Evolutionary conservation across 2,888 invertebrate species (phyloP), one percentile per base, ranked within the genome.

Genomic region (Agrotis puta): DNA sequence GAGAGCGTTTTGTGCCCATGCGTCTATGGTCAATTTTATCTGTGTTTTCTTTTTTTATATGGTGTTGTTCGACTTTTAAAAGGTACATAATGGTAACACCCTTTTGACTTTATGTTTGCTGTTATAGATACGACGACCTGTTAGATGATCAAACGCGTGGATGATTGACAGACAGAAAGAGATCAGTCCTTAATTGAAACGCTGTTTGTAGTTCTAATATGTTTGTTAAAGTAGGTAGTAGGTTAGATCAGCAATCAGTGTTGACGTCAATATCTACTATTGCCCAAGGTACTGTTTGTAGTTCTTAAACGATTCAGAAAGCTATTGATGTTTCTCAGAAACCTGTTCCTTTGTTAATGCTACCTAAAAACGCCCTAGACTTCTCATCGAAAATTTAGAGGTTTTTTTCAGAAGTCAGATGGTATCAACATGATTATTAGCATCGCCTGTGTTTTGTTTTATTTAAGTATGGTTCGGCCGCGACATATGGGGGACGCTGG

Each of bases 401-500:
- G 53, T 47, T 51, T n/a, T 50, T 61, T 56, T 56, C 24, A 22
- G 24, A 43, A 58, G 47, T 75, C 62, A 69, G 61, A 80, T 69
- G 62, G 39, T 58, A 66, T 57, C 45, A 67, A 64, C 45, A 67
- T 61, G 53, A 63, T 51, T 70, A 70, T 59, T 43, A 57, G 20
- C 50, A 50, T 45, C 43, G 53, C n/a, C 20, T 16, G 24, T 62
- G 53, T 70, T 81, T 76, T 81, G 57, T 77, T 72, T 66, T 73
- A 72, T 77, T 72, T 70, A 51, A 27, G 62, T 58, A 64, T 50
- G 53, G 22, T 64, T 64, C 45, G 53, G n/a, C 57, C 54, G 69
- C 77, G 75, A 79, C 85, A 85, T 82, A 77, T 85, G 85, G 85
- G 20, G 77, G 64, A 72, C 70, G 78, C 69, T 73, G 57, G 51